These are phyloP conservation scores for Dufourea novaeangliae DNA, from an alignment of 1,140 invertebrate genomes.

Conservation along the genomic window DNA sequence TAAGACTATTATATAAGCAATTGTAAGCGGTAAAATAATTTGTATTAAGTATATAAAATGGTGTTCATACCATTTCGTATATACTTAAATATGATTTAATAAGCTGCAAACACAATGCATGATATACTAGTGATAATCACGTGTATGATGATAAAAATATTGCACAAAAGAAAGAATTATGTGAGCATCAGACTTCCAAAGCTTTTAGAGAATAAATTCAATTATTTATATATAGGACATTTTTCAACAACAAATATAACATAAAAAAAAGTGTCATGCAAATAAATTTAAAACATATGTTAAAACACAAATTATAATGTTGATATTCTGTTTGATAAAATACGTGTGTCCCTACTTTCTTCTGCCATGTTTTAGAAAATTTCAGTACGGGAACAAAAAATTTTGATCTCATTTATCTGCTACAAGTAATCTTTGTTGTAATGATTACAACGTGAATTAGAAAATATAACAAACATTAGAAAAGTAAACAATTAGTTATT, in stretches of 20 bases:
- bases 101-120: constrained; percentile 42
- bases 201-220: constrained; percentile 6
- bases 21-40: constrained; percentile 38
- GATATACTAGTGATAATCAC: constrained; percentile 19
- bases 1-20: constrained; percentile 29
- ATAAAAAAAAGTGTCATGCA: constrained; percentile 39
- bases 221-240: background rate
- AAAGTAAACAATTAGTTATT: constrained; percentile 54
- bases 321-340: background rate
- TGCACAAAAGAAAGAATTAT: constrained; percentile 19
- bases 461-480: constrained; percentile 30
- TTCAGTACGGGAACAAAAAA: constrained; percentile 2
- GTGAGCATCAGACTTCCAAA: constrained; percentile 16
- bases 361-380: background rate
- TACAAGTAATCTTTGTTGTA: constrained; percentile 4
- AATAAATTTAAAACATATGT: constrained; percentile 24
- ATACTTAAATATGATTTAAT: constrained; percentile 27
- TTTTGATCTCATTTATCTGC: background rate
- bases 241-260: constrained; percentile 1
- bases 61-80: constrained; percentile 22
- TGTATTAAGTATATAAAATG: constrained; percentile 17
- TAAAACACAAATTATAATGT: constrained; percentile 24
- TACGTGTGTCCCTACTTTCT: background rate
- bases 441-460: constrained; percentile 27
- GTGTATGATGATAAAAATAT: constrained; percentile 9